Evolutionary conservation across 2,113 vertebrate species (phyloP), one percentile per base, ranked within the genome.

Genomic region (Callipepla squamata): DNA sequence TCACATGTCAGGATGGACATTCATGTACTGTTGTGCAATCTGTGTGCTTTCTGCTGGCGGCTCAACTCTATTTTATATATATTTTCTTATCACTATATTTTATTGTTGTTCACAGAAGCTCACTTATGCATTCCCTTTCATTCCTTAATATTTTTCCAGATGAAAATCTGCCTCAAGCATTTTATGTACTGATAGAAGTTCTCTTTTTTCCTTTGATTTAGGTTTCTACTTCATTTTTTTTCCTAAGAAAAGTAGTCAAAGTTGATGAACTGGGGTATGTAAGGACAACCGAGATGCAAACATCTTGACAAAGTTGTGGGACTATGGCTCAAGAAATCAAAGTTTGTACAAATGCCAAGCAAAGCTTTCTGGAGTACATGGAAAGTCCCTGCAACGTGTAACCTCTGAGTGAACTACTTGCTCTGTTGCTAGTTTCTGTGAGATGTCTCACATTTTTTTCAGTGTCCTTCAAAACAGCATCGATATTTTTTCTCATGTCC

Each of bases 71-170:
- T 83, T 96, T 94, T 80, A 83, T 78, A 69, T 55, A 74, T 61
- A 70, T n/a, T 94, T 95, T 96, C 81, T 96, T 63, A 86, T 51
- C 66, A 68, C 48, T 86, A 65, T 9, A 59, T 96, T 96, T 96
- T 92, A 96, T 69, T 96, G 76, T 95, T 92, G 67, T 82, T 97
- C 95, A 79, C 13, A 93, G 95, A 92, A 93, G 15, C 48, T 91
- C 85, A 93, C 87, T 97, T 97, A 96, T 50, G 82, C 68, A 95
- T 97, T 98, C 95, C 55, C 89, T 97, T 97, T 97, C 88, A 97
- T 97, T 97, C 90, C 84, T 94, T 65, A 30, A 94, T 93, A 92
- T 92, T 95, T 97, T 98, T 97, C 90, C 92, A 87, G 77, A 66
- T 81, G 87, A 96, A 97, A 92, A 96, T 96, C 91, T 90, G 93